A percentile compares a stretch with the other conserved stretches of the same genome.
phyloP scores from a whole-genome alignment of 2,888 invertebrate genomes.

The Melanchra persicariae region DNA sequence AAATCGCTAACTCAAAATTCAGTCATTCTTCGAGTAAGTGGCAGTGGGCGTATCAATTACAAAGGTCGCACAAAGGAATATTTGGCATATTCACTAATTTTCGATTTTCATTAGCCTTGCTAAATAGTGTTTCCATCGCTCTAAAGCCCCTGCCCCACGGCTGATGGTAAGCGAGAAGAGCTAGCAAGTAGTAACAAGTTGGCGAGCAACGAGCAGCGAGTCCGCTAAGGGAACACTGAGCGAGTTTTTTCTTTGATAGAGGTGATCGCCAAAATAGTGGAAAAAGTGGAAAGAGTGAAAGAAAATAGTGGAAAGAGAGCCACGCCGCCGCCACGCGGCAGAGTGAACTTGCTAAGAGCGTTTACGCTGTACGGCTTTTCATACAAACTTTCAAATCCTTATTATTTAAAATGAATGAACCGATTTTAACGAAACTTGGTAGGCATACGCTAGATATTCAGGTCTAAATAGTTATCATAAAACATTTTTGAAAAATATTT shows the following conservation, averaged over 20 bases:
- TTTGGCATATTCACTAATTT: conserved; percentile 26
- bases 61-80: conserved; percentile 35
- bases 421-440: too few species aligned
- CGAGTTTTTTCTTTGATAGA: neutral
- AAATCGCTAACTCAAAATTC: conserved; percentile 17
- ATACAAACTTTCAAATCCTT: too few species aligned
- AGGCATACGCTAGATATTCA: too few species aligned
- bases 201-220: neutral
- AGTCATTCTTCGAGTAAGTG: conserved; percentile 14
- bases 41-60: conserved; percentile 38
- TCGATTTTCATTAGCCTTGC: conserved; percentile 33
- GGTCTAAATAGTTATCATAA: too few species aligned
- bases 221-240: neutral
- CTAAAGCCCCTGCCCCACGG: neutral
- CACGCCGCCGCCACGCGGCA: too few species aligned
- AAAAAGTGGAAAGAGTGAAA: too few species aligned
- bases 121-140: conserved; percentile 19
- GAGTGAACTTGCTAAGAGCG: too few species aligned
- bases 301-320: too few species aligned
- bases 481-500: too few species aligned
- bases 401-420: too few species aligned
- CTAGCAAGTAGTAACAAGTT: neutral
- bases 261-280: too few species aligned
- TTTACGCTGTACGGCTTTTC: too few species aligned
- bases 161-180: neutral